Percentiles rank a stretch among this genome's conserved stretches.
phyloP scores from a whole-genome alignment of 1,140 invertebrate genomes.

The Drosophila pruinosa region DNA sequence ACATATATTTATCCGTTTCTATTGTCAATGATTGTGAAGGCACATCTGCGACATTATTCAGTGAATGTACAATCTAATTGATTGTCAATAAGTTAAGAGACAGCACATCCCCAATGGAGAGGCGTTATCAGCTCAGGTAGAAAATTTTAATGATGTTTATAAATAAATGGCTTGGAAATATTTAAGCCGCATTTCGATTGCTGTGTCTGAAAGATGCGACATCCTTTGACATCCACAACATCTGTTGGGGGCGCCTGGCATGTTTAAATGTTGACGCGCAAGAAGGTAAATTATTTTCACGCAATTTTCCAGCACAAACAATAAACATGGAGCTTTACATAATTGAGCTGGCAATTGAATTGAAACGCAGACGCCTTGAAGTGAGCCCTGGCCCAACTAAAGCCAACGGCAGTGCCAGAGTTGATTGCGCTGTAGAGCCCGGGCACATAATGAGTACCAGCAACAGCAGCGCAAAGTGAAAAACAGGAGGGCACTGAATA shows the following conservation, averaged over 20 bases:
- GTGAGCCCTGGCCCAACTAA: constrained; percentile 22
- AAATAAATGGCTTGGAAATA: constrained; percentile 82
- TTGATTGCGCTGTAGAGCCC: constrained; percentile 28
- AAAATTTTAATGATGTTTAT: constrained; percentile 79
- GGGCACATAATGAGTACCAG: constrained; percentile 29
- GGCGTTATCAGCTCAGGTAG: constrained; percentile 23
- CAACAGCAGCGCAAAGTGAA: background rate
- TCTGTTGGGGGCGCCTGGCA: constrained; percentile 12
- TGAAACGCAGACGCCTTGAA: constrained; percentile 48
- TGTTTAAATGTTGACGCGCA: constrained; percentile 68
- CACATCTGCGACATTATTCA: background rate
- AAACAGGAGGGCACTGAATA: constrained; percentile 26
- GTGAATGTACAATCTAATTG: background rate
- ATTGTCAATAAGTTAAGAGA: background rate
- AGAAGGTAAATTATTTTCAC: constrained; percentile 77
- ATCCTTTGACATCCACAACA: constrained; percentile 48
- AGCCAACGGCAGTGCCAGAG: constrained; percentile 40
- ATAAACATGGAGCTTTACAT: constrained; percentile 76
- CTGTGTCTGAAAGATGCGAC: constrained; percentile 12
- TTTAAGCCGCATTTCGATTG: constrained; percentile 68
- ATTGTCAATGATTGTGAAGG: constrained; percentile 1
- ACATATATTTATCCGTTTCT: constrained; percentile 1
- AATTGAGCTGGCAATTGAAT: constrained; percentile 76
- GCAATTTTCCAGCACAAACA: constrained; percentile 73
- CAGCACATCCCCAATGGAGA: background rate